Conservation (phyloP, 2,113 vertebrate genomes). For the Bettongia penicillata region DNA sequence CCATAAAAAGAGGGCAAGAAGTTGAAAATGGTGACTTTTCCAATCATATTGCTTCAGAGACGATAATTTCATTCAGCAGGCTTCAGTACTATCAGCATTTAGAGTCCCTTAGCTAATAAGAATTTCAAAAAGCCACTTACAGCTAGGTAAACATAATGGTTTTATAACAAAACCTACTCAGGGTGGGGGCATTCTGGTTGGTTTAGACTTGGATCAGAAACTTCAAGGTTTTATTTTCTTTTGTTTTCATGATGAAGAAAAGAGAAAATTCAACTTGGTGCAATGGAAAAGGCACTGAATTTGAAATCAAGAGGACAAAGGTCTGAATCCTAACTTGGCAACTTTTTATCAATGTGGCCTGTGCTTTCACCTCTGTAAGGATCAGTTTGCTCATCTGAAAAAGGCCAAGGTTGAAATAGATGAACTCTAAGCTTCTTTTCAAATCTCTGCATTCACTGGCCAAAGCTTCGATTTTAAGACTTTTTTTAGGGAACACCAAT, state of each 20-base stretch:
- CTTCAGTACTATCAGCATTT: background rate
- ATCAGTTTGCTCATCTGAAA: background rate
- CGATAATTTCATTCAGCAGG: background rate
- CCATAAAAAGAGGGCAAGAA: background rate
- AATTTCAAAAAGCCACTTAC: conserved; percentile 5
- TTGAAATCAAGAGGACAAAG: background rate
- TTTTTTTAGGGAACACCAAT: background rate
- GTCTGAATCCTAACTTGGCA: background rate
- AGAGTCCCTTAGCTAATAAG: background rate
- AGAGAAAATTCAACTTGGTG: background rate
- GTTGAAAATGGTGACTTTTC: conserved; percentile 28
- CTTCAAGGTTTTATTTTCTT: background rate
- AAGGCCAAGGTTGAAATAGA: background rate
- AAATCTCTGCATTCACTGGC: background rate
- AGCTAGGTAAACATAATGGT: background rate
- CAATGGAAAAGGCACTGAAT: background rate
- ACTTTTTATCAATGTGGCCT: background rate
- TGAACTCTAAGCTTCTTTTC: background rate
- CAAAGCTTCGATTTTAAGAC: background rate
- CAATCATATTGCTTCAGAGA: conserved; percentile 15
- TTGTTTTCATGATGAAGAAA: background rate
- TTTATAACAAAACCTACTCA: background rate
- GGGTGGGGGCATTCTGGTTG: background rate
- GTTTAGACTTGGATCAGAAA: background rate
- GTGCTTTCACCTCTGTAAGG: background rate